Evolutionary conservation across 1,140 invertebrate species (phyloP).

Genomic region (Camponotus floridanus): DNA sequence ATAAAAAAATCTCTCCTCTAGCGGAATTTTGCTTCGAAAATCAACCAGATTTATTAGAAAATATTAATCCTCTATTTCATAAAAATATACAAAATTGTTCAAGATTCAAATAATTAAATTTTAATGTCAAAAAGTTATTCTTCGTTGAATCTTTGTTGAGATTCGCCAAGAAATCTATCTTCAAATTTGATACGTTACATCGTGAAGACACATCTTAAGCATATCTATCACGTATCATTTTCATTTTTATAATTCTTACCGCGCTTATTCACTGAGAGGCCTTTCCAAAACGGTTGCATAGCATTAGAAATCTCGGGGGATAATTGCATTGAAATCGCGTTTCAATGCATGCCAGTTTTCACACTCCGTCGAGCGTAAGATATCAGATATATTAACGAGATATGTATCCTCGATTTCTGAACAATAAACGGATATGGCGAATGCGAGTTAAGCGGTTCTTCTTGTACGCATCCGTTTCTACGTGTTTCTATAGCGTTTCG

Average conservation of each 20-base stretch:
- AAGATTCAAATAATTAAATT: not conserved
- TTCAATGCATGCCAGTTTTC: conserved; percentile 24
- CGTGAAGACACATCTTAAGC: not conserved
- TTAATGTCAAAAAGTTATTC: not conserved
- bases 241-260: conserved; percentile 8
- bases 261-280: not conserved
- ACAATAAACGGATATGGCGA: conserved; percentile 48
- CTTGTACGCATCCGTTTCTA: conserved; percentile 39
- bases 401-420: conserved; percentile 25
- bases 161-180: not conserved
- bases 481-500: conserved; percentile 21
- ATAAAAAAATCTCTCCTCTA: not conserved
- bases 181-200: conserved; percentile 10
- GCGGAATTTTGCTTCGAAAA: not conserved
- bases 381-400: conserved; percentile 49
- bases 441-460: conserved; percentile 46
- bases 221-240: not conserved
- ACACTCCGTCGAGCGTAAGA: conserved; percentile 16
- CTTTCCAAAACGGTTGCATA: not conserved
- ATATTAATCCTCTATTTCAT: not conserved
- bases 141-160: not conserved
- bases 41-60: not conserved
- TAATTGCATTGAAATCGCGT: conserved; percentile 55
- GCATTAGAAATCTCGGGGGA: not conserved
- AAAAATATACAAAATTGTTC: not conserved